Evolutionary conservation across 2,113 vertebrate species (phyloP).

Genomic region (Cynocephalus volans): DNA sequence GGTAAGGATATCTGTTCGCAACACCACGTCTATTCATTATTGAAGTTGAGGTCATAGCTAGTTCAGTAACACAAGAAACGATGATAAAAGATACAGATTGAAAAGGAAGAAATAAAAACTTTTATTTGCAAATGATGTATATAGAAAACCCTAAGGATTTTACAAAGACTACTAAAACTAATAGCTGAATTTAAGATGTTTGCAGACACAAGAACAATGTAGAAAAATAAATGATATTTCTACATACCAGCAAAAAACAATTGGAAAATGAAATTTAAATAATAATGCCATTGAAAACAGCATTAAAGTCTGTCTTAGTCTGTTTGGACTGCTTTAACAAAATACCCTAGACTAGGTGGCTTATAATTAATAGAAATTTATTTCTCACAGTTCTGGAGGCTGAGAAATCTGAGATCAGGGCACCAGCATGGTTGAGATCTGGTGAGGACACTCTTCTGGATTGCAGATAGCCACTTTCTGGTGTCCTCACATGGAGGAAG

Average conservation of each 20-base stretch:
- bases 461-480: too few relatives aligned
- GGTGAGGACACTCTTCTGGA: not conserved
- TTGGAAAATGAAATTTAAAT: constrained; percentile 18
- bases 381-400: not conserved
- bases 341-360: not conserved
- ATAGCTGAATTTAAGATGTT: constrained; percentile 27
- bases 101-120: constrained; percentile 21
- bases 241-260: not conserved
- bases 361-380: not conserved
- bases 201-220: not conserved
- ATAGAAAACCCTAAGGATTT: not conserved
- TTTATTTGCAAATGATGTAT: not conserved
- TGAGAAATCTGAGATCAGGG: not conserved
- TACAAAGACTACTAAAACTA: not conserved
- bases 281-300: not conserved
- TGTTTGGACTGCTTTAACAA: not conserved
- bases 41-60: not conserved
- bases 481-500: not conserved
- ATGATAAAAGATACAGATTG: not conserved
- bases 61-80: not conserved
- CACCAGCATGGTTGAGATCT: not conserved
- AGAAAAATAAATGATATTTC: constrained; percentile 1
- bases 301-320: not conserved
- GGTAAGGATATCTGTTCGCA: not conserved
- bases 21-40: not conserved